A percentile compares a stretch with the other conserved stretches of the same genome.
These are phyloP conservation scores for Sparus aurata DNA, from an alignment of 2,797 vertebrate genomes.

Conservation along the genomic window DNA sequence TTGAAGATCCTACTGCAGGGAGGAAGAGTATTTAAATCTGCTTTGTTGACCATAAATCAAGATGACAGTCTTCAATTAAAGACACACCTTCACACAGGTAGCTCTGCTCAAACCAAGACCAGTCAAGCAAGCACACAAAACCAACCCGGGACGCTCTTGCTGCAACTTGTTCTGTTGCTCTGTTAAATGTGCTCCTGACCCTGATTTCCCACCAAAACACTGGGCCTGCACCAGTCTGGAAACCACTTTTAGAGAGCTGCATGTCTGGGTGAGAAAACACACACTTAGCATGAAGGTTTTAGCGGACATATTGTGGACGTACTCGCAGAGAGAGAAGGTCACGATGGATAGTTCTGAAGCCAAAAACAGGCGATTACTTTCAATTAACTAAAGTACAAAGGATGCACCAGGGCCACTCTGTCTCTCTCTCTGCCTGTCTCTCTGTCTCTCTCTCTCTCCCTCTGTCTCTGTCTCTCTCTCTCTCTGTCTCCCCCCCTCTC, in stretches of 20 bases:
- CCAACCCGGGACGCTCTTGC: no score
- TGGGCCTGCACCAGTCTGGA: neutral
- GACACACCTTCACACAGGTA: no score
- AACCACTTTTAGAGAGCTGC: neutral
- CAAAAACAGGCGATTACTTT: conserved; percentile 18
- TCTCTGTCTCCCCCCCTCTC: neutral
- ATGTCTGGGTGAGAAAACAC: neutral
- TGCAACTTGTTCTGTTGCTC: neutral
- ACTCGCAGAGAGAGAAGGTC: neutral
- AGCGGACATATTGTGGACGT: neutral
- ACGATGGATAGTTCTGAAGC: neutral
- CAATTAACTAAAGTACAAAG: conserved; percentile 21
- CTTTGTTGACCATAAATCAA: no score
- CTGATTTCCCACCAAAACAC: neutral
- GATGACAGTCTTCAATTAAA: no score
- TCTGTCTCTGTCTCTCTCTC: no score
- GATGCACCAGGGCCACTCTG: neutral
- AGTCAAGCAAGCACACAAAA: no score
- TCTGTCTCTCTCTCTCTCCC: no score
- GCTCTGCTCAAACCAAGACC: no score
- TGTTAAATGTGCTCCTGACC: neutral
- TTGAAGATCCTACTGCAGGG: no score
- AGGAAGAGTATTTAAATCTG: no score
- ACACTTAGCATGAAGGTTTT: neutral
- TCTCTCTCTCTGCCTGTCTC: no score